Conservation (phyloP, 1,140 invertebrate genomes). For the Euwallacea fornicatus region DNA sequence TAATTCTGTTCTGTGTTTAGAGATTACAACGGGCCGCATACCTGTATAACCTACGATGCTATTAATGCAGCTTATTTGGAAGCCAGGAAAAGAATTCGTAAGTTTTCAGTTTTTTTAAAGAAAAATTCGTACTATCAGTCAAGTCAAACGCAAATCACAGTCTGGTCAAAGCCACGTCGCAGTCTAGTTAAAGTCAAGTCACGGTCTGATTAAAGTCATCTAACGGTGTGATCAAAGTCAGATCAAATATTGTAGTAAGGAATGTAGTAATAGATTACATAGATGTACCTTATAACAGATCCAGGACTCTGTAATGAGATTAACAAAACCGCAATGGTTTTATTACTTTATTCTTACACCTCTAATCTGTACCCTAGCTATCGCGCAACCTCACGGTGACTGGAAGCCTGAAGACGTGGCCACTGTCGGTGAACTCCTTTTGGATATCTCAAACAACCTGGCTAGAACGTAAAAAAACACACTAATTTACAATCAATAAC, state of each 20-base stretch:
- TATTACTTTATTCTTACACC: no score
- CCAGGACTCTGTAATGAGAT: no score
- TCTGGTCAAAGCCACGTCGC: no score
- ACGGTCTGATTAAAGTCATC: not conserved
- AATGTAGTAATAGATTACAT: no score
- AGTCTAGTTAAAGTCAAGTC: not conserved
- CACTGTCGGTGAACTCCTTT: conserved; percentile 79
- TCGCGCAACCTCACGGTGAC: conserved; percentile 71
- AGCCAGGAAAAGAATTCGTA: conserved; percentile 82
- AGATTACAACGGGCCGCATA: conserved; percentile 68
- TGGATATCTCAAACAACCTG: conserved; percentile 82
- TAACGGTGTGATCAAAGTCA: no score
- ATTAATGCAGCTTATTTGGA: conserved; percentile 87
- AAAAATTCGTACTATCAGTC: no score
- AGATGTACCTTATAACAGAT: no score
- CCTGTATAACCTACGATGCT: conserved; percentile 89
- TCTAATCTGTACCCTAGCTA: conserved; percentile 57
- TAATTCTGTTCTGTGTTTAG: conserved; percentile 57
- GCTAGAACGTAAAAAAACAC: conserved; percentile 75
- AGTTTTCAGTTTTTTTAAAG: conserved; percentile 52
- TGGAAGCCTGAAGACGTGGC: conserved; percentile 81
- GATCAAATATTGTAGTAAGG: no score
- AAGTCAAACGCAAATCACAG: no score
- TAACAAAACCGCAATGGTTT: no score
- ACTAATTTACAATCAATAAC: conserved; percentile 5